These are phyloP conservation scores for Diloba caeruleocephala DNA, from an alignment of 2,888 invertebrate genomes.

Conservation along the genomic window DNA sequence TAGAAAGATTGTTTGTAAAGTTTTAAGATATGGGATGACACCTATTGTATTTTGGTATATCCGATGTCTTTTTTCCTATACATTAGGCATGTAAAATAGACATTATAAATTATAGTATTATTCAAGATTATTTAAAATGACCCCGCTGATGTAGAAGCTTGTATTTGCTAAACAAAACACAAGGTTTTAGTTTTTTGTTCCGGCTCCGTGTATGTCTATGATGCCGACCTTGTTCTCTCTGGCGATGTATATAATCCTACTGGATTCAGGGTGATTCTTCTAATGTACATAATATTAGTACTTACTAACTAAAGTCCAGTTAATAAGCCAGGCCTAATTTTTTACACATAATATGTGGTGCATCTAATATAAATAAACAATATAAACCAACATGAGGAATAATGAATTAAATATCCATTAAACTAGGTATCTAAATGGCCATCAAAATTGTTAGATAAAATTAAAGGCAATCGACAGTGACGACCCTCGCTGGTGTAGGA, in stretches of 20 bases:
- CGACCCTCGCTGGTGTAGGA: conserved; percentile 81
- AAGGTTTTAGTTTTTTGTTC: conserved; percentile 54
- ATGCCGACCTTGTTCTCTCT: conserved; percentile 48
- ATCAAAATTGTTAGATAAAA: conserved; percentile 67
- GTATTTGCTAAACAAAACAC: conserved; percentile 56
- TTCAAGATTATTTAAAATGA: conserved; percentile 46
- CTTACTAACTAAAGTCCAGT: too few species aligned
- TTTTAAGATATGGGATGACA: conserved; percentile 17
- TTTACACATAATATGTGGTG: too few species aligned
- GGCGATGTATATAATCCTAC: conserved; percentile 42
- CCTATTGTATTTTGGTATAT: conserved; percentile 12
- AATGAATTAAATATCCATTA: conserved; percentile 41
- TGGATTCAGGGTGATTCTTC: conserved; percentile 32
- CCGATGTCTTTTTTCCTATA: conserved; percentile 1
- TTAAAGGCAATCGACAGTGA: conserved; percentile 76
- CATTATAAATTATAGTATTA: conserved; percentile 39
- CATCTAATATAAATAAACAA: neutral
- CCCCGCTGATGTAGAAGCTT: conserved; percentile 50
- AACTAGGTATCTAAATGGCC: conserved; percentile 51
- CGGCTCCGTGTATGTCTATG: conserved; percentile 50
- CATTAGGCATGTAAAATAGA: conserved; percentile 23
- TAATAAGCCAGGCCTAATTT: too few species aligned
- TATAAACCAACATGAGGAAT: conserved; percentile 13
- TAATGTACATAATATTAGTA: conserved; percentile 5
- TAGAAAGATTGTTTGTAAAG: conserved; percentile 15